Base-by-base conservation (phyloP, 1,140 invertebrate genomes). In the Pogonognathellus flavescens region DNA sequence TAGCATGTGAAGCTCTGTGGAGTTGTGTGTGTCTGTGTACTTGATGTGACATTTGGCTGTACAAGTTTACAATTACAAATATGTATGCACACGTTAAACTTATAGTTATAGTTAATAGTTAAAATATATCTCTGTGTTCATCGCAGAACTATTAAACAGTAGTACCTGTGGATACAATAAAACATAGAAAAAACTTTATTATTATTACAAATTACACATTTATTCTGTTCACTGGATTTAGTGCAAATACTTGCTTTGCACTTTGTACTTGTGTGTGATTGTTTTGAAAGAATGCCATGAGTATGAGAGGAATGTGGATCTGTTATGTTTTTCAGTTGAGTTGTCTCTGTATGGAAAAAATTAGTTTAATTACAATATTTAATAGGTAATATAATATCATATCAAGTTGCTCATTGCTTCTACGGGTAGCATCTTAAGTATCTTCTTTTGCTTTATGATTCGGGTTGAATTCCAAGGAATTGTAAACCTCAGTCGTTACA, bases 361-460 rank as follows among this genome's bases (percentile, higher is more conserved):
- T 66, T 66, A 66, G 62, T 66, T 66, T 66, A 66, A 66, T 66
- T 25, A 66, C 22, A 66, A 25, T 66, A 66, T 66, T 66, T 25
- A 66, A 25, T 66, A 66, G 62, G 20, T 20, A 66, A 66, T 31
- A 66, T 66, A 66, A 66, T 66, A 25, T 25, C 20, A 66, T 66
- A 66, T 66, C 62, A 66, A 25, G 62, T 66, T 66, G 22, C 62
- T 66, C 10, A 25, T 5, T 25, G 11, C 10, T 66, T 66, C 22
- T 25, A 16, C 62, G 22, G 22, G 22, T 25, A 66, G 60, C 62
- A 66, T 66, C 25, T 66, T 66, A 66, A 66, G 22, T 66, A 13
- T 66, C 62, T 25, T 14, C 62, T 66, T 66, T 13, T 25, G 20
- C 25, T 66, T 66, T 66, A 66, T 66, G 62, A 66, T 66, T 66